Evolutionary conservation across 2,797 vertebrate species (phyloP), one percentile per base, ranked within the genome.

Genomic region (Lacerta agilis): DNA sequence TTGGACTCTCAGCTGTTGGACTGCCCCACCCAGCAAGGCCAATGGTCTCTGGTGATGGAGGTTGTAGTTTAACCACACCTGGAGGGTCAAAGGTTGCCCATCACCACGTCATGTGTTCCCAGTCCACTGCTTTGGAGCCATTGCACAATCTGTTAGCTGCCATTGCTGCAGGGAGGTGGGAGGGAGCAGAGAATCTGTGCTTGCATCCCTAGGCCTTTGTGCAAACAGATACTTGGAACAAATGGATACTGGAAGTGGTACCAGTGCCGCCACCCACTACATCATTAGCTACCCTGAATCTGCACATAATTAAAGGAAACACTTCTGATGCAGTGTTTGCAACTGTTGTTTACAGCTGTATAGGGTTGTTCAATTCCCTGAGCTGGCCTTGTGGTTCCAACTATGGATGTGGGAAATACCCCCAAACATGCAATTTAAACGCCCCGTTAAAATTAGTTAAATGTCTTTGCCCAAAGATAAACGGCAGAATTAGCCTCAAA

Each of bases 401-500:
- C 20, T 8, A 69, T 17, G n/a, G 25, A 18, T 29, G 43, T 69
- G 45, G 36, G 25, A 38, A n/a, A 79, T 71, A 3, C 25, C 55
- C 23, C 27, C 29, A 11, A 9, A 33, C 29, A 33, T 67, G 43
- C 66, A 43, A 13, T 86, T 55, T 15, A 38, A 86, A 55, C 4
- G 20, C 58, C 27, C 15, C 66, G 58, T 72, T 8, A 79, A 79
- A 80, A 71, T 72, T 71, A 71, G 11, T 75, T 76, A 27, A 10
- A 4, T 55, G 7, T 10, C 15, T 36, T 55, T 77, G 1, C 61
- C 23, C 27, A 45, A 64, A 67, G 13, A 55, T 4, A n/a, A 13
- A 45, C 10, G 6, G 20, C n/a, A 88, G 43, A 83, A 41, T 76
- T n/a, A 69, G 17, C 10, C 5, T 78, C 73, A 85, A 89, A 88